Base-by-base conservation (phyloP, 2,113 vertebrate genomes). In the Sprattus sprattus region DNA sequence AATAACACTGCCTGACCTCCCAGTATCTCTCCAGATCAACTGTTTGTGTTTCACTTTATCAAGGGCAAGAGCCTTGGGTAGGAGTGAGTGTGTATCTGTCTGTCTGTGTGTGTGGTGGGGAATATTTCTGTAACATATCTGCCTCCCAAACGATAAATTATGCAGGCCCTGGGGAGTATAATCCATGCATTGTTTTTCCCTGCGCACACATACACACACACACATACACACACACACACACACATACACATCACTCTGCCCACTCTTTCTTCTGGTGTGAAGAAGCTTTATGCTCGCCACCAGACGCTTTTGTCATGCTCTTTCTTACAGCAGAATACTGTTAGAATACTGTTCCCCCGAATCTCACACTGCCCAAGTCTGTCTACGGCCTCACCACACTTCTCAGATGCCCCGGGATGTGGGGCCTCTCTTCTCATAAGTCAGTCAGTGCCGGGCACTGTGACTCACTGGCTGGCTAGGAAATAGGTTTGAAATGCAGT, bases 401-500 rank as follows among this genome's bases (percentile, higher is more conserved):
- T 60, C 54, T 60, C 54, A 3, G 10, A 16, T 28, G 39, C 25
- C 5, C 10, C 3, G 50, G 52, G 20, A 18, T 22, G 54, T 5
- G 18, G 20, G 18, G 25, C 28, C 25, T 32, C 71, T 13, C 71
- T 39, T 78, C 71, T 78, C 28, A 32, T 86, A 83, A 81, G 60
- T 87, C 84, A 84, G 85, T 78, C 45, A 25, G 82, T 85, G 83
- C 60, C 81, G 81, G 81, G 67, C 82, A 84, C 78, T 82, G 71
- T 89, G 84, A 89, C 44, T 88, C 87, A 89, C 28, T 80, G 83
- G 16, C 16, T 87, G 49, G 83, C 87, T 85, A 86, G 89, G 89
- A 90, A 88, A 85, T 87, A 54, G 85, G 82, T 87, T 90, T 87
- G 85, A 90, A 88, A 90, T 83, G 64, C 82, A 88, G 86, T 90